Evolutionary conservation across 2,797 vertebrate species (phyloP).

Genomic region (Tragopan temminckii): DNA sequence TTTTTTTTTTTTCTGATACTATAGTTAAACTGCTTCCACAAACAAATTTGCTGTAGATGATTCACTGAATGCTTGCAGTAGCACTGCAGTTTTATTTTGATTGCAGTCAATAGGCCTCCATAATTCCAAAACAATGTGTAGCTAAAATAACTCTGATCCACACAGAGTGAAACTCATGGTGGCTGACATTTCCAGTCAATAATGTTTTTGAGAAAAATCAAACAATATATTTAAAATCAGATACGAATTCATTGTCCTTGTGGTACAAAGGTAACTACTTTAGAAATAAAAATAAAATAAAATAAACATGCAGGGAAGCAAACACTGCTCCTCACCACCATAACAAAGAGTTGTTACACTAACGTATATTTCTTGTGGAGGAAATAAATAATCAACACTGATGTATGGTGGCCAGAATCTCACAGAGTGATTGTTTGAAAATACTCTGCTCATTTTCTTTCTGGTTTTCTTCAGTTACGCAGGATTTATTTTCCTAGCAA

Average conservation of each 20-base stretch:
- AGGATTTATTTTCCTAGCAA: neutral
- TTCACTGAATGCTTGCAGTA: slow-evolving; percentile 59
- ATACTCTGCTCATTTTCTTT: neutral
- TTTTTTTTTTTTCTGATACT: slow-evolving; percentile 53
- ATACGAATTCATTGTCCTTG: slow-evolving; percentile 65
- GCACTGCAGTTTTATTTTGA: slow-evolving; percentile 65
- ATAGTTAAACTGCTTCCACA: slow-evolving; percentile 69
- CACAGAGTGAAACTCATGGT: slow-evolving; percentile 2
- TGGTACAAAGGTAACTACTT: slow-evolving; percentile 39
- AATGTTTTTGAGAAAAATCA: slow-evolving; percentile 65
- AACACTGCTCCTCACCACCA: neutral
- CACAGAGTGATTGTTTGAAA: neutral
- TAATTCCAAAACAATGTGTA: slow-evolving; percentile 70
- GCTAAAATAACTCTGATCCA: slow-evolving; percentile 61
- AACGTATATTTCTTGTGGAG: neutral
- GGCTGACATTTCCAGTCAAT: slow-evolving; percentile 71
- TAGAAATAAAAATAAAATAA: neutral
- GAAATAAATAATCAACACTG: neutral
- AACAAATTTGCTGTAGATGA: slow-evolving; percentile 72
- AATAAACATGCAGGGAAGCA: neutral
- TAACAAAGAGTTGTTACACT: neutral
- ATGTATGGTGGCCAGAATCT: neutral
- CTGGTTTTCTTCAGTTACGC: neutral
- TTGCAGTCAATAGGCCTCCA: slow-evolving; percentile 76
- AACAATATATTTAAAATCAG: slow-evolving; percentile 59